Base-by-base conservation (phyloP, 1,140 invertebrate species). In the Mactra quadrangularis region DNA sequence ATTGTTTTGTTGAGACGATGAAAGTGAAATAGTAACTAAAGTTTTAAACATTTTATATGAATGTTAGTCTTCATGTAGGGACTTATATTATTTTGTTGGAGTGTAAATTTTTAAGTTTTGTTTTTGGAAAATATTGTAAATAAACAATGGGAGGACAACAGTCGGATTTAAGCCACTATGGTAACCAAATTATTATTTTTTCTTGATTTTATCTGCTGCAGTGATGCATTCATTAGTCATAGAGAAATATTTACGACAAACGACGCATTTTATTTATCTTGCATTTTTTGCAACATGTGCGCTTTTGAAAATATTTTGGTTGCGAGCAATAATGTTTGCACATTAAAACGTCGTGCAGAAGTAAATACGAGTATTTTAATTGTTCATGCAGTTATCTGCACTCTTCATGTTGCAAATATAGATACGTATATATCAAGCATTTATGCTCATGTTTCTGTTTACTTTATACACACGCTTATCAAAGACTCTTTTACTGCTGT, bases 101-200 rank as follows among this genome's bases (percentile, higher is more conserved):
- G n/a, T n/a, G n/a, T n/a, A n/a, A n/a, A n/a, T n/a, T n/a, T n/a
- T n/a, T n/a, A n/a, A n/a, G n/a, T n/a, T n/a, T n/a, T n/a, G 15
- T 6, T 41, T 41, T 41, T 41, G 38, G 38, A 41, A 15, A 7
- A 41, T 41, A 41, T 15, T n/a, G 38, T 7, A 15, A 41, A 6
- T 15, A 31, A 50, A 64, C 7, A 17, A 68, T 68, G 64, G 64
- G 64, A 11, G 45, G 41, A 68, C 64, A 68, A 17, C 27, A 68
- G 2, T 68, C 64, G 3, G 64, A 41, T 47, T 52, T 68, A 29
- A 29, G 17, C 3, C 22, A 68, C 7, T 68, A 68, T 68, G 64
- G 64, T 68, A 68, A 35, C 13, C 19, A 33, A 6, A 59, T 59
- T 29, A n/a, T n/a, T 11, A 7, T 55, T n/a, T 55, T 55, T 22